Conservation (phyloP, 2,113 vertebrate species). For the Chlorodrepanis virens region DNA sequence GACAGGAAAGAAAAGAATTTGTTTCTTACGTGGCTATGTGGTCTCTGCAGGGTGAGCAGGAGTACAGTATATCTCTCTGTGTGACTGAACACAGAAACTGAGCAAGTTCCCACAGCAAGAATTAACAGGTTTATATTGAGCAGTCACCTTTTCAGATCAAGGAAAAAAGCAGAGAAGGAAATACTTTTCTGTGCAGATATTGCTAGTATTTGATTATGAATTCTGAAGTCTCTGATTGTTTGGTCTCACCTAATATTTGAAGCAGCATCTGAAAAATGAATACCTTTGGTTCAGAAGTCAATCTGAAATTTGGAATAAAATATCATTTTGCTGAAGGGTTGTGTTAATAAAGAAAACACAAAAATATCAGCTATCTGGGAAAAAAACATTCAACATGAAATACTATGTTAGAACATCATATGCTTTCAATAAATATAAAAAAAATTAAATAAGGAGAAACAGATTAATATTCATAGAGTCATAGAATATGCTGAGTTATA, state of each 20-base stretch:
- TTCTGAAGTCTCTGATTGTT: neutral
- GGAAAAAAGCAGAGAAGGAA: neutral
- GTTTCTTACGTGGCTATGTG: neutral
- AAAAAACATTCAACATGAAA: neutral
- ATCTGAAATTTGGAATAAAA: neutral
- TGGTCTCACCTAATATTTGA: neutral
- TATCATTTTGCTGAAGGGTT: neutral
- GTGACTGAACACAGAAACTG: neutral
- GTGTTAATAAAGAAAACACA: neutral
- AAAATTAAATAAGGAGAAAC: neutral
- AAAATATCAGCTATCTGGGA: neutral
- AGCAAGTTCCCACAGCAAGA: neutral
- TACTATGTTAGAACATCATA: neutral
- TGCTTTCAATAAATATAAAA: neutral
- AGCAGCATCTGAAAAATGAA: neutral
- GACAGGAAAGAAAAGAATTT: neutral
- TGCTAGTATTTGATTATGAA: neutral
- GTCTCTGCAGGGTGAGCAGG: neutral
- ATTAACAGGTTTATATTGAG: neutral
- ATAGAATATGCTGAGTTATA: neutral
- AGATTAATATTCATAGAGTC: neutral
- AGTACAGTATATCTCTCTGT: neutral
- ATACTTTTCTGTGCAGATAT: neutral
- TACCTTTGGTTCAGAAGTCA: neutral
- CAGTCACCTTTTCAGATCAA: neutral